These are phyloP conservation scores for Atta texana DNA, from an alignment of 1,140 invertebrate species.

Conservation along the genomic window DNA sequence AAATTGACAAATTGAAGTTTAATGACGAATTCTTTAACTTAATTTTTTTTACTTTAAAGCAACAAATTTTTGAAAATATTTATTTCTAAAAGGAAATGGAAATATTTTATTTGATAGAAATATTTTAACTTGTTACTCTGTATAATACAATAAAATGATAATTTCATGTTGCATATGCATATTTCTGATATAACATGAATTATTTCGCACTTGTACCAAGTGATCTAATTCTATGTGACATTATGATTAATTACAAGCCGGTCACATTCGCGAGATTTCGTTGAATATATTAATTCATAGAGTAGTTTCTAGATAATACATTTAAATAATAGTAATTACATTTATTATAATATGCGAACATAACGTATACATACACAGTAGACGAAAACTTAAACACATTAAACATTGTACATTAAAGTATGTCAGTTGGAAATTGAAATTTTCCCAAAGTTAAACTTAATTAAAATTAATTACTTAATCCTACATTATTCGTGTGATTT, in stretches of 20 bases:
- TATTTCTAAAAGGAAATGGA: background rate
- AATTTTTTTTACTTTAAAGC: background rate
- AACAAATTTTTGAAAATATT: background rate
- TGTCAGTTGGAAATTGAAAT: background rate
- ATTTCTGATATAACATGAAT: conserved; percentile 8
- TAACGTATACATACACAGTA: background rate
- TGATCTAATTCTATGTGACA: background rate
- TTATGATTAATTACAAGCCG: conserved; percentile 12
- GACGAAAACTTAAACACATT: conserved; percentile 7
- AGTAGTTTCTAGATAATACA: background rate
- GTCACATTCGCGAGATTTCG: background rate
- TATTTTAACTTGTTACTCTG: background rate
- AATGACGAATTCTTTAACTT: background rate
- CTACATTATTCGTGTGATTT: no score
- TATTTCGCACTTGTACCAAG: conserved; percentile 21
- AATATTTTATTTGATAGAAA: background rate
- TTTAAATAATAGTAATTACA: conserved; percentile 1
- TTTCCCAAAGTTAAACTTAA: conserved; percentile 1
- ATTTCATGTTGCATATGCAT: background rate
- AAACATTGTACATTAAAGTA: background rate
- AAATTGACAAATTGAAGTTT: background rate
- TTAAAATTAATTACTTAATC: conserved; percentile 27
- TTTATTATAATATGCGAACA: background rate
- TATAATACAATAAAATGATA: background rate
- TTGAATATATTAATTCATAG: conserved; percentile 12